A percentile compares a stretch with the other conserved stretches of the same genome.
Conservation (phyloP, 2,113 vertebrate genomes). For the Nothocercus nigrocapillus region DNA sequence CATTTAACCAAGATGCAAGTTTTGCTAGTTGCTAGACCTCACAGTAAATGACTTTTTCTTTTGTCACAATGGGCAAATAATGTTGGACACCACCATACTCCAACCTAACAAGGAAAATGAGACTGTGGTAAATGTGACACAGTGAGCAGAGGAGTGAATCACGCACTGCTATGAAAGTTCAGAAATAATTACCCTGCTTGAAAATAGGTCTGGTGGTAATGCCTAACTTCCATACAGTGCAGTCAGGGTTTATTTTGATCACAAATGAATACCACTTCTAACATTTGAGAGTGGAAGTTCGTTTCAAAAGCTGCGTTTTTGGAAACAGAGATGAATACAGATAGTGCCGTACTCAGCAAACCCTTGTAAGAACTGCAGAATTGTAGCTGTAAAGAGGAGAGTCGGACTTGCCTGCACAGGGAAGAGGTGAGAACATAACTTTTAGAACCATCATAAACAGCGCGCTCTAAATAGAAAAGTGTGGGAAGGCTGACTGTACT, state of each 20-base stretch:
- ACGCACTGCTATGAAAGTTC: slow-evolving; percentile 62
- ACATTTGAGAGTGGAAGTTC: slow-evolving; percentile 6
- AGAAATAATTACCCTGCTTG: slow-evolving; percentile 48
- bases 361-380: slow-evolving; percentile 10
- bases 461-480: slow-evolving; percentile 39
- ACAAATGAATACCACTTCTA: slow-evolving; percentile 15
- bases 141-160: slow-evolving; percentile 33
- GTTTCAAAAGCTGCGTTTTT: slow-evolving; percentile 42
- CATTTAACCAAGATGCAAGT: neutral
- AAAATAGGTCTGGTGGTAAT: slow-evolving; percentile 45
- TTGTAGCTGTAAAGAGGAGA: slow-evolving; percentile 1
- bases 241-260: slow-evolving; percentile 29
- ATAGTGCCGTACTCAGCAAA: slow-evolving; percentile 2
- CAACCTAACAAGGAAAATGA: slow-evolving; percentile 7
- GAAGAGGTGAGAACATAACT: neutral
- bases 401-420: neutral
- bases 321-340: neutral
- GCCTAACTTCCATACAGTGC: neutral
- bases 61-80: slow-evolving; percentile 44
- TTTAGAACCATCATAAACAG: slow-evolving; percentile 28
- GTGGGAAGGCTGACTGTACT: slow-evolving; percentile 37
- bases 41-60: slow-evolving; percentile 46
- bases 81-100: neutral
- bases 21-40: neutral
- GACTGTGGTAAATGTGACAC: neutral